A percentile compares a stretch with the other conserved stretches of the same genome.
phyloP scores from a whole-genome alignment of 2,797 vertebrate species.

The Sebastes baramenuke region DNA sequence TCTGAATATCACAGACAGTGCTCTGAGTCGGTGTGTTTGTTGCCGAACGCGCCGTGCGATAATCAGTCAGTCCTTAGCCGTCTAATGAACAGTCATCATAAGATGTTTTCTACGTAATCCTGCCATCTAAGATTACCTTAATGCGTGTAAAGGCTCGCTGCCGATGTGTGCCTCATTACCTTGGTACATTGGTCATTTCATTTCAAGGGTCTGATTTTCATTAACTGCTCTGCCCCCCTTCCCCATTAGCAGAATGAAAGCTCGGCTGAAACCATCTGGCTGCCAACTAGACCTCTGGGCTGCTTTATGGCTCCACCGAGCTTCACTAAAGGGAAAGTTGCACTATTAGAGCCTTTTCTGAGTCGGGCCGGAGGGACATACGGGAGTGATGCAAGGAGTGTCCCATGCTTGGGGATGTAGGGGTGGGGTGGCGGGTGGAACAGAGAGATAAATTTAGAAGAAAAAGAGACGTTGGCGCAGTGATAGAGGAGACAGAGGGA shows the following conservation, averaged over 20 bases:
- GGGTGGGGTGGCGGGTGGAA: background rate
- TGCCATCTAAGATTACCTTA: slow-evolving; percentile 78
- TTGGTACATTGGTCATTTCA: slow-evolving; percentile 83
- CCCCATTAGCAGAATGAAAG: slow-evolving; percentile 80
- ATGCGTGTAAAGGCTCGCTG: slow-evolving; percentile 75
- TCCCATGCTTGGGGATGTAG: slow-evolving; percentile 39
- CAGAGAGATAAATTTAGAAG: slow-evolving; percentile 64
- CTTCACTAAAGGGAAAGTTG: slow-evolving; percentile 71
- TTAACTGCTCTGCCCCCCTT: slow-evolving; percentile 74
- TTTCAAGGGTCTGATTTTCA: slow-evolving; percentile 85
- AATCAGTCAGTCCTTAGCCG: slow-evolving; percentile 67
- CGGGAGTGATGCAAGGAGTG: slow-evolving; percentile 57
- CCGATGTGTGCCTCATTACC: slow-evolving; percentile 79
- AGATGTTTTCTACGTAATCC: slow-evolving; percentile 78
- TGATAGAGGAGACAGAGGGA: slow-evolving; percentile 46
- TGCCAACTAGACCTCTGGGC: slow-evolving; percentile 76
- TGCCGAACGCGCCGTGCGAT: slow-evolving; percentile 60
- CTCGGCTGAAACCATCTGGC: slow-evolving; percentile 76
- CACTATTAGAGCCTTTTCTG: slow-evolving; percentile 62
- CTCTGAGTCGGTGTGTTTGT: slow-evolving; percentile 68
- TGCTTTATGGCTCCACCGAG: slow-evolving; percentile 74
- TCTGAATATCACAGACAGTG: slow-evolving; percentile 63
- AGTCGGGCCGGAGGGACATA: slow-evolving; percentile 56
- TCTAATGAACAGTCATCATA: slow-evolving; percentile 75
- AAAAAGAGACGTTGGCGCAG: slow-evolving; percentile 46